Percentiles rank a stretch among this genome's conserved stretches.
Conservation (phyloP, 2,797 vertebrate genomes). For the Hozukius guyotensis region DNA sequence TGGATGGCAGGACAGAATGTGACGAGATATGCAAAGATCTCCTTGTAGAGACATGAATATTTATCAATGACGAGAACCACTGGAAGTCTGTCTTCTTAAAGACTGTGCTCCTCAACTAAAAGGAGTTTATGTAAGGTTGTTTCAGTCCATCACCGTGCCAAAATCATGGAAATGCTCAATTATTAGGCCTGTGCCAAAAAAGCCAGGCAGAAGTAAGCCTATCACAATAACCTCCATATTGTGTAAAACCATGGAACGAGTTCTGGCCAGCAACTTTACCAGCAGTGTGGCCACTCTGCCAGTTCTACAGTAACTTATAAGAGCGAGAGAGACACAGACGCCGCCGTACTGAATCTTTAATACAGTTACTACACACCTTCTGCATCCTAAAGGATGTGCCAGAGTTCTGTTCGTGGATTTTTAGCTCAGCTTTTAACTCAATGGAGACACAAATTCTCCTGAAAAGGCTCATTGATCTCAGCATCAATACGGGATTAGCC, state of each 20-base stretch:
- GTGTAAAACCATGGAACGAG: not conserved
- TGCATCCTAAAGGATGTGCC: not conserved
- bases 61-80: no score
- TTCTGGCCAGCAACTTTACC: not conserved
- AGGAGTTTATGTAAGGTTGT: no score
- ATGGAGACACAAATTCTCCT: not conserved
- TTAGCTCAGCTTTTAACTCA: not conserved
- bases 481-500: not conserved
- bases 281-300: not conserved
- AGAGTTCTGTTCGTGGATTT: not conserved
- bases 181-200: no score
- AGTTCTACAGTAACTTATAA: not conserved
- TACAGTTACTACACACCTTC: not conserved
- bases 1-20: no score
- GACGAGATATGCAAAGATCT: no score
- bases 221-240: no score
- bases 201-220: no score
- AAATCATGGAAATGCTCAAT: no score
- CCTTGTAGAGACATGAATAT: no score
- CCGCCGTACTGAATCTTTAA: constrained; percentile 1
- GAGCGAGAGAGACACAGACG: not conserved
- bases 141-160: no score
- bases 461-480: constrained; percentile 6
- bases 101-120: no score
- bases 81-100: no score